Evolutionary conservation across 92 coral and sea anemone species (phyloP), one percentile per base, ranked within the genome.

Genomic region (Virgularia gustaviana): DNA sequence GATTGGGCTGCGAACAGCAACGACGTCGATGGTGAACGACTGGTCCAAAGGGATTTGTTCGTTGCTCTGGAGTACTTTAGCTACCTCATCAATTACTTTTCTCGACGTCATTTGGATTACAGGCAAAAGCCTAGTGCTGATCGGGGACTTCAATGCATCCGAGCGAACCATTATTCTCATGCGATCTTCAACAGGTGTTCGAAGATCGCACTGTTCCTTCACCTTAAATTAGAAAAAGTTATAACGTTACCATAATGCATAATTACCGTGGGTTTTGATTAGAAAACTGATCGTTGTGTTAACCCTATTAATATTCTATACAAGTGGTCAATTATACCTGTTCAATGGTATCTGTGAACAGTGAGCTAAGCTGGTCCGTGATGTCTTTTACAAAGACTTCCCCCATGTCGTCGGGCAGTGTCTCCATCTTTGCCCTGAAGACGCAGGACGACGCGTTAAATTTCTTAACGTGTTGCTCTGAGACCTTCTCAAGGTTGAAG

Each of bases 61-160:
- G 12, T 77, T 45, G 37, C 64, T 45, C 36, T 77, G 81, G 1
- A 77, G 27, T 3, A 77, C 81, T 54, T 77, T 65, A 36, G 74
- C 28, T 4, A 77, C 61, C 39, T 77, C 74, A 51, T 53, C 31
- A 32, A 77, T 49, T 10, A 77, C 62, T 63, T 52, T 51, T 0
- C 58, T 37, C n/a, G 65, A 28, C 0, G 73, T 63, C 60, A 63
- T 68, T 32, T 77, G 73, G 2, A 63, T 77, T 23, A 52, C 0
- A 12, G 74, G 59, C 35, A 77, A 34, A 9, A 77, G 65, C 16
- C 65, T 38, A 1, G 81, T 77, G 30, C 75, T 64, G 9, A 77
- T 55, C 1, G 81, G 75, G 15, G 42, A 20, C 36, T 64, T 63
- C 36, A 77, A 52, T 27, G 55, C 47, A 22, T 49, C 51, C 5